phyloP scores from a whole-genome alignment of 2,113 vertebrate genomes.

The Carassius gibelio region DNA sequence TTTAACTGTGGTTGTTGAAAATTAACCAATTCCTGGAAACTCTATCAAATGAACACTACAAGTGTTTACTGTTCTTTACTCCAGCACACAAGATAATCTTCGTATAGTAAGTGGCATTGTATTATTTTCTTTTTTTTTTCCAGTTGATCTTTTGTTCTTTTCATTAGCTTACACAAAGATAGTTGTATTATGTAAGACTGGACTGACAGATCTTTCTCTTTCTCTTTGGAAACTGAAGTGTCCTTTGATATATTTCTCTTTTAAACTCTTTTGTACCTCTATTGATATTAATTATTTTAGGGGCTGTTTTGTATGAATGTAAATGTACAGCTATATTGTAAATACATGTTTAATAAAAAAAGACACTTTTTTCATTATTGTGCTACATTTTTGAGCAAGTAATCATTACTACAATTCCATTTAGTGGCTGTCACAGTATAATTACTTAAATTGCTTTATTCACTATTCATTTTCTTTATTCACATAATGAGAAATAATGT shows the following conservation, averaged over 20 bases:
- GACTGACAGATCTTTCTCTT: slow-evolving; percentile 11
- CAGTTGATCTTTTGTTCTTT: not conserved
- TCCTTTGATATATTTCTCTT: slow-evolving; percentile 62
- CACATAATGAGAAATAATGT: not conserved
- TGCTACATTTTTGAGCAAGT: not conserved
- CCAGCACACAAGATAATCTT: not conserved
- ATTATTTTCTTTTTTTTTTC: not conserved
- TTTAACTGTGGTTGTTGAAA: not conserved
- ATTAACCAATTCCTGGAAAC: not conserved
- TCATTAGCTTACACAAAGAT: not conserved
- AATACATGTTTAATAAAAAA: slow-evolving; percentile 92
- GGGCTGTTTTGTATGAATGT: slow-evolving; percentile 85
- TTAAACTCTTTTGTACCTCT: slow-evolving; percentile 68
- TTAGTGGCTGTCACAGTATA: not conserved
- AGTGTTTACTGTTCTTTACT: not conserved
- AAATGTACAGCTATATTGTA: slow-evolving; percentile 88
- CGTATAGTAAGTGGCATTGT: not conserved
- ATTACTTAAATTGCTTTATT: not conserved
- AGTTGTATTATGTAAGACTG: slow-evolving; percentile 16
- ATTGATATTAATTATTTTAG: slow-evolving; percentile 78
- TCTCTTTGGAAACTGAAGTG: slow-evolving; percentile 61
- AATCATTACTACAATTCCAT: not conserved
- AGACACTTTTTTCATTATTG: slow-evolving; percentile 72
- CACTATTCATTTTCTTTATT: not conserved
- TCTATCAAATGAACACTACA: slow-evolving; percentile 1